Base-by-base conservation (phyloP, 2,888 invertebrate species). In the Scelioninae gen. 2 region DNA sequence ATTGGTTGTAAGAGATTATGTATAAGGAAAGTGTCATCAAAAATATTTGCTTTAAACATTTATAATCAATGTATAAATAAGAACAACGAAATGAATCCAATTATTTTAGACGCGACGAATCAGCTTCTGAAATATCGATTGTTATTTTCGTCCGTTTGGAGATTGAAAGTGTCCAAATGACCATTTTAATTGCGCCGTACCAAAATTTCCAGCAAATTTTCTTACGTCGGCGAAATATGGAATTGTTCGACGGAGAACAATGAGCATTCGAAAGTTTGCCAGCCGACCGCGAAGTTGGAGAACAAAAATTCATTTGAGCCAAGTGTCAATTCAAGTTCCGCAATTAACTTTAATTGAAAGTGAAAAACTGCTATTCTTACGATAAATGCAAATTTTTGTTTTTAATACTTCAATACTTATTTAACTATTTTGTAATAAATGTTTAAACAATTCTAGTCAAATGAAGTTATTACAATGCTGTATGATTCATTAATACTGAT, bases 231-330 rank as follows among this genome's bases (percentile, higher is more conserved):
- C 37, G 28, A 50, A 61, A 46, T 48, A 61, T 39, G 31, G 61
- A n/a, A 61, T 61, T 61, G 61, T 50, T 37, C 50, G 10, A 10
- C 16, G 11, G n/a, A 50, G 48, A 46, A 61, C 50, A 61, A 61
- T 61, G 50, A 13, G n/a, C 9, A 45, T 33, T 39, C 19, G 37
- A 61, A 60, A 61, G 61, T 61, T 61, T 41, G 46, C 22, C 61
- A 48, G 48, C 48, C 46, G 39, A 61, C 41, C 25, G 25, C 19
- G 1, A 13, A 50, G 28, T 50, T 41, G 28, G 18, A 50, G 16
- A 61, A 13, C 16, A 33, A 61, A 60, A 50, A 39, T 48, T 39
- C 35, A 18, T 16, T 15, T 46, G 19, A 48, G 18, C 22, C 9
- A 61, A 61, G 25, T 48, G 57, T 46, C 48, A 22, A 31, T 58